Evolutionary conservation across 1,140 invertebrate genomes (phyloP).

Genomic region (Battus philenor): DNA sequence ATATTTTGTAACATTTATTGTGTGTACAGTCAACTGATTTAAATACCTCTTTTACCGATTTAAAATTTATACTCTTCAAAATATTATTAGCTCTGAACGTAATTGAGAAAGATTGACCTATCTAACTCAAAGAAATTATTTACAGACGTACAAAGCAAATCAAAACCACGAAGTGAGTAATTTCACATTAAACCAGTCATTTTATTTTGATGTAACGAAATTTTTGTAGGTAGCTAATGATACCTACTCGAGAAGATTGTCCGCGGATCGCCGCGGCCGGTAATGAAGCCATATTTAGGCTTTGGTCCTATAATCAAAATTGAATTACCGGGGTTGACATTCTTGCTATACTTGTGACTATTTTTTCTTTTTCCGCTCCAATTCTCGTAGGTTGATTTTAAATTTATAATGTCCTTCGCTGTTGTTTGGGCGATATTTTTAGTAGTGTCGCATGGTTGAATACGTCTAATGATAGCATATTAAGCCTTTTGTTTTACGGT

Average conservation of each 20-base stretch:
- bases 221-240: conserved; percentile 62
- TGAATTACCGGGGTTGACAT: conserved; percentile 72
- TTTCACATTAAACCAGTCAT: conserved; percentile 57
- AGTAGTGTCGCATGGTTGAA: conserved; percentile 1
- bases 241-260: conserved; percentile 69
- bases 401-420: conserved; percentile 56
- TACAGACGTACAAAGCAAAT: conserved; percentile 29
- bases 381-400: conserved; percentile 56
- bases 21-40: too few relatives aligned
- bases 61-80: too few relatives aligned
- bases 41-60: too few relatives aligned
- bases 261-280: conserved; percentile 57
- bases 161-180: conserved; percentile 53
- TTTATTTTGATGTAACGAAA: conserved; percentile 56
- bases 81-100: too few relatives aligned
- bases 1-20: too few relatives aligned
- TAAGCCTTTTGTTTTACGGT: conserved; percentile 4
- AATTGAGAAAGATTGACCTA: too few relatives aligned
- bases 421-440: conserved; percentile 3
- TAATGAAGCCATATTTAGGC: conserved; percentile 71
- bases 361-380: conserved; percentile 72
- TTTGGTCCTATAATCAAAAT: conserved; percentile 75
- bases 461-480: conserved; percentile 1
- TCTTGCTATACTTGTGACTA: conserved; percentile 54
- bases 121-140: conserved; percentile 18